phyloP scores from a whole-genome alignment of 2,797 vertebrate genomes.

The Choloepus didactylus region DNA sequence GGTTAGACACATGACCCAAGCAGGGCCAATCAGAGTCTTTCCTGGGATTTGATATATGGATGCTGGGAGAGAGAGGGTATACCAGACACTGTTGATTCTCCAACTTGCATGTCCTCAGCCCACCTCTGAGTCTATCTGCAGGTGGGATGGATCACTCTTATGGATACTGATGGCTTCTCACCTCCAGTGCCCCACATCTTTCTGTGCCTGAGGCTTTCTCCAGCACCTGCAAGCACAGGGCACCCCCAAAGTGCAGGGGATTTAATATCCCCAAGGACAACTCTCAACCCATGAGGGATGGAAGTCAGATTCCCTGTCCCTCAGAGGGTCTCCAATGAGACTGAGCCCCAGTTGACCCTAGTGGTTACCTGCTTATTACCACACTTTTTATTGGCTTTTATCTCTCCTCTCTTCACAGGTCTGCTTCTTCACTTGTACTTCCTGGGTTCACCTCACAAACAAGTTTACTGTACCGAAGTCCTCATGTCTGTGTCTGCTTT shows the following conservation, averaged over 20 bases:
- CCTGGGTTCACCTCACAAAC: neutral
- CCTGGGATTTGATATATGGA: neutral
- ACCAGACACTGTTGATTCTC: neutral
- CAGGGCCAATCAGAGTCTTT: neutral
- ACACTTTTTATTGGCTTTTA: neutral
- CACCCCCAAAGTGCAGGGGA: conserved; percentile 8
- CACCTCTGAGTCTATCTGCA: neutral
- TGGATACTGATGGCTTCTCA: neutral
- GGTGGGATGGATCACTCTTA: neutral
- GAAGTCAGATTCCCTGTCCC: neutral
- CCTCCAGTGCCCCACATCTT: neutral
- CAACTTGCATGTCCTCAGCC: neutral
- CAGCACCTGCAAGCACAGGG: neutral
- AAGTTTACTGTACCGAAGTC: neutral
- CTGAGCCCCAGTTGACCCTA: neutral
- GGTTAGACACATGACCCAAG: neutral
- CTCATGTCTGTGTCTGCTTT: neutral
- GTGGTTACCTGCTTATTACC: neutral
- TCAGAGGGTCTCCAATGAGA: too few species aligned
- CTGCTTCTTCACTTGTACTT: neutral
- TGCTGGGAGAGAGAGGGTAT: neutral
- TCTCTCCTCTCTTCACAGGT: neutral
- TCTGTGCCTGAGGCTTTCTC: neutral
- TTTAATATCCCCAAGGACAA: neutral
- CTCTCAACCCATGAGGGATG: neutral